Conservation (phyloP, 2,888 invertebrate species). For the Eumerus sabulonum region DNA sequence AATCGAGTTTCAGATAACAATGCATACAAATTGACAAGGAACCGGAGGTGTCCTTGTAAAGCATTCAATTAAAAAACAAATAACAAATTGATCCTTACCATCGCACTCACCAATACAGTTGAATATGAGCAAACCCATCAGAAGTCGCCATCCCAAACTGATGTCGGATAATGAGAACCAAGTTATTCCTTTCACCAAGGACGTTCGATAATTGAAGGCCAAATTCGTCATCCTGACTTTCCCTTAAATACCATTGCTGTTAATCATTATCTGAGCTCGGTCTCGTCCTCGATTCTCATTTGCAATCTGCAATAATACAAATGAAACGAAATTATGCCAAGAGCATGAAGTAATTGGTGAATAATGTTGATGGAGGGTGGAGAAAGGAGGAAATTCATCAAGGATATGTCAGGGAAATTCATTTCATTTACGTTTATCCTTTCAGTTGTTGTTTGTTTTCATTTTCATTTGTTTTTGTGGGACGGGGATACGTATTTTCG, state of each 20-base stretch:
- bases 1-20: conserved; percentile 53
- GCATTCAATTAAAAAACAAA: conserved; percentile 11
- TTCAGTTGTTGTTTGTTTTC: conserved; percentile 19
- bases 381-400: conserved; percentile 35
- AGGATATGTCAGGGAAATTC: conserved; percentile 41
- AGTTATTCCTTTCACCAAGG: conserved; percentile 68
- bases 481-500: too few relatives aligned
- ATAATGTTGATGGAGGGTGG: too few relatives aligned
- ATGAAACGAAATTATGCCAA: too few relatives aligned
- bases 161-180: conserved; percentile 66
- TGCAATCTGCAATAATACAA: conserved; percentile 48
- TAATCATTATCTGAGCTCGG: conserved; percentile 59
- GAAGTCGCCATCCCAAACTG: conserved; percentile 73
- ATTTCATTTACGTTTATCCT: conserved; percentile 24
- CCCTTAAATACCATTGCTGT: conserved; percentile 69
- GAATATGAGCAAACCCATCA: conserved; percentile 74
- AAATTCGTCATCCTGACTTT: conserved; percentile 70
- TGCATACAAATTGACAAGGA: background rate
- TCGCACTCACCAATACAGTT: conserved; percentile 77
- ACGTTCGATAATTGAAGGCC: conserved; percentile 73
- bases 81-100: conserved; percentile 45
- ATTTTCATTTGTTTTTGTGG: too few relatives aligned
- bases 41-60: background rate
- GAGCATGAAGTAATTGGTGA: too few relatives aligned
- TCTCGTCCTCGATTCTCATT: conserved; percentile 56